Conservation (phyloP, 2,888 invertebrate species). For the Rhagophthalmus giganteus region DNA sequence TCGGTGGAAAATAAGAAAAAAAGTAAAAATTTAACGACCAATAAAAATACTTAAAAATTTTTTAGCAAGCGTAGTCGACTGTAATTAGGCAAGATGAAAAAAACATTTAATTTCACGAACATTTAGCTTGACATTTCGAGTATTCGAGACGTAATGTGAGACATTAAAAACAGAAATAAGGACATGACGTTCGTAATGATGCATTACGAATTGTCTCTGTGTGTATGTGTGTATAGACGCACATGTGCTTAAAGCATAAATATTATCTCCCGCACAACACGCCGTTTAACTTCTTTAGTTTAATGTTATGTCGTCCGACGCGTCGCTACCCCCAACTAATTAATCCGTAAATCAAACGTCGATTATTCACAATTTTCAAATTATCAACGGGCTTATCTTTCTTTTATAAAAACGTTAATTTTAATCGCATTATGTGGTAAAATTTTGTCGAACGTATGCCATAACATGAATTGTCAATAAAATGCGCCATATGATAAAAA, state of each 20-base stretch:
- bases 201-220: constrained; percentile 31
- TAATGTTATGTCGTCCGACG: too few relatives aligned
- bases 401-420: too few relatives aligned
- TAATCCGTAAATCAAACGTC: too few relatives aligned
- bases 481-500: background rate
- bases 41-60: constrained; percentile 37
- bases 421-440: background rate
- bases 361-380: too few relatives aligned
- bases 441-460: background rate
- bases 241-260: too few relatives aligned
- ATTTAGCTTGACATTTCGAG: constrained; percentile 35
- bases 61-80: constrained; percentile 19
- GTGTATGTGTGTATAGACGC: too few relatives aligned
- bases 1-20: constrained; percentile 5
- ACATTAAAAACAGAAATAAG: constrained; percentile 29
- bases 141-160: constrained; percentile 34
- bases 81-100: constrained; percentile 35
- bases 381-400: too few relatives aligned
- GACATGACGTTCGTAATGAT: constrained; percentile 26
- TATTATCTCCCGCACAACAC: too few relatives aligned
- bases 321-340: too few relatives aligned
- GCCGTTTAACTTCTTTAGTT: too few relatives aligned
- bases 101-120: constrained; percentile 39
- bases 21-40: constrained; percentile 29
- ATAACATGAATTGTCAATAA: background rate